Evolutionary conservation across 2,113 vertebrate species (phyloP), one percentile per base, ranked within the genome.

Genomic region (Mesitornis unicolor): DNA sequence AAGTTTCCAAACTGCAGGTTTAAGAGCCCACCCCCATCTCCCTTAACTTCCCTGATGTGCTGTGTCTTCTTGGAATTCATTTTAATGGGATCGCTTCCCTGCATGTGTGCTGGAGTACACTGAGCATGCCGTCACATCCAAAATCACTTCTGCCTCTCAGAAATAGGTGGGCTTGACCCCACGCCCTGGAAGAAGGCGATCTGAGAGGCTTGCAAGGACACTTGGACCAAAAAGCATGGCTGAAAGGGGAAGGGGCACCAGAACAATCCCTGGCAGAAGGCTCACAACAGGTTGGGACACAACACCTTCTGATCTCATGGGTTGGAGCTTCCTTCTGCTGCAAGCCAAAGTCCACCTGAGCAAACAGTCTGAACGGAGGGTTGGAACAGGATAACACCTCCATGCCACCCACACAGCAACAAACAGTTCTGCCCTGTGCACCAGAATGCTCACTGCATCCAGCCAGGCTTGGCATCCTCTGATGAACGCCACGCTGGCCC

Each of bases 301-400:
- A 29, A 0, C 25, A 56, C 64, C 60, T 47, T 60, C 43, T 71
- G 36, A 28, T 16, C 50, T 78, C 51, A 0, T 4, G 20, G 63
- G 2, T 59, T 15, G 67, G 75, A 70, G 74, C 45, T 83, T 95
- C 50, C 76, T 95, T 56, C 43, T 74, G 75, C 64, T 2, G 10
- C 35, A 56, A 96, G 48, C 13, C 93, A 94, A 94, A 96, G 93
- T 97, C 87, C 93, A 84, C 53, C 61, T 6, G 12, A 79, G 63
- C 87, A 95, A 95, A 90, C 21, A 74, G 63, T 1, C 7, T 6
- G 63, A 38, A 29, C 0, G 0, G 26, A 50, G 35, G 24, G 9
- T 0, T 83, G 63, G 79, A 56, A 53, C 7, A 20, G 63, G 76
- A 7, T 25, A 64, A 81, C 35, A 3, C 10, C 11, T 51, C 74